Evolutionary conservation across 2,797 vertebrate genomes (phyloP).

Genomic region (Delichon dasypus): DNA sequence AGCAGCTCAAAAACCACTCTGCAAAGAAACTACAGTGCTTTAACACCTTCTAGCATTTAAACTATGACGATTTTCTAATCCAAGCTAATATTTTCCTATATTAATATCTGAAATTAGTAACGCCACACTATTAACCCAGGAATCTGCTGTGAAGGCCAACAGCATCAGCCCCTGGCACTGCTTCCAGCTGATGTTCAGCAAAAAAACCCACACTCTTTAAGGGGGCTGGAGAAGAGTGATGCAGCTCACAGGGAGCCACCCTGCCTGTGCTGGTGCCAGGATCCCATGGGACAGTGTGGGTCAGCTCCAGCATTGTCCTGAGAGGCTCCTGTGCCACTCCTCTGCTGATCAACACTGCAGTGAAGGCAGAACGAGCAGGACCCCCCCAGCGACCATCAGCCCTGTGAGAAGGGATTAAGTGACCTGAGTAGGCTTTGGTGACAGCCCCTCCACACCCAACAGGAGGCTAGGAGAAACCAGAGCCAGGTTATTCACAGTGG

Average conservation of each 20-base stretch:
- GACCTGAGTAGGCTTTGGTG: neutral
- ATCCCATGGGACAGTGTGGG: accelerated
- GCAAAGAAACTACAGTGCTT: neutral
- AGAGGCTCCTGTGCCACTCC: neutral
- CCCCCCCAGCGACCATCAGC: accelerated
- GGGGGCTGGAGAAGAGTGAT: neutral
- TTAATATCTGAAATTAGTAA: neutral
- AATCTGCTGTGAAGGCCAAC: neutral
- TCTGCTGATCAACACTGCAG: accelerated
- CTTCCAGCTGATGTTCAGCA: neutral
- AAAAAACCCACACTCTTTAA: accelerated
- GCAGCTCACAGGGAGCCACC: accelerated
- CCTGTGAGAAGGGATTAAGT: neutral
- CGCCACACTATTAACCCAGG: neutral
- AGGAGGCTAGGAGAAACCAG: neutral
- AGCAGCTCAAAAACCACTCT: neutral
- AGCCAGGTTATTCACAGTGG: neutral
- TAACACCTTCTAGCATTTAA: neutral
- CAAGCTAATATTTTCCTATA: neutral
- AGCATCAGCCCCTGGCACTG: neutral
- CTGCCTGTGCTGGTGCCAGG: neutral
- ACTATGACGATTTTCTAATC: neutral
- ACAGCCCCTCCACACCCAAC: neutral
- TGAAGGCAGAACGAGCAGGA: accelerated
- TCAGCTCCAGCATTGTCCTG: neutral